Conservation (phyloP, 2,113 vertebrate genomes). For the Rhynchopsitta pachyrhyncha region DNA sequence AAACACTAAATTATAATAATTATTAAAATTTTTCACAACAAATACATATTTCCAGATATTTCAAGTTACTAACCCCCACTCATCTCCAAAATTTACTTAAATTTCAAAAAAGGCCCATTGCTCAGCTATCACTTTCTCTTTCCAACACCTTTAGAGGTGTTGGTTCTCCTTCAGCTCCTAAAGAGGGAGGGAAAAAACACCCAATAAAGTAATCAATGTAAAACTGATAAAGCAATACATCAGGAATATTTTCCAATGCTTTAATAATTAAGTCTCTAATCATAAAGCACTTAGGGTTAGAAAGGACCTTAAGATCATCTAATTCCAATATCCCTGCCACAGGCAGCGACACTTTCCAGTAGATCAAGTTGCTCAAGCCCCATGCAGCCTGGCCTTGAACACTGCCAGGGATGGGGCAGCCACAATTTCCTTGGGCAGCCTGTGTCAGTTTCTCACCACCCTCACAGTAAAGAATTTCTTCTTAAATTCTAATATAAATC, state of each 20-base stretch:
- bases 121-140: neutral
- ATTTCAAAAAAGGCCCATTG: neutral
- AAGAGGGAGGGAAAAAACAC: neutral
- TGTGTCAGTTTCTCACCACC: neutral
- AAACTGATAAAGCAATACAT: neutral
- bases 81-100: neutral
- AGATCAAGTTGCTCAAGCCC: neutral
- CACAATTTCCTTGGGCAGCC: neutral
- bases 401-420: neutral
- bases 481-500: neutral
- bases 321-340: neutral
- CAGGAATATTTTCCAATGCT: neutral
- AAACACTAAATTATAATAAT: neutral
- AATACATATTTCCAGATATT: neutral
- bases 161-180: neutral
- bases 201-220: neutral
- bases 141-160: neutral
- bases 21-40: neutral
- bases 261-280: neutral
- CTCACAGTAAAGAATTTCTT: neutral
- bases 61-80: neutral
- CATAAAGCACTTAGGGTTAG: neutral
- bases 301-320: neutral
- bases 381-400: neutral
- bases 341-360: neutral